Conservation (phyloP, 2,113 vertebrate genomes). For the Phrynocephalus versicolor region DNA sequence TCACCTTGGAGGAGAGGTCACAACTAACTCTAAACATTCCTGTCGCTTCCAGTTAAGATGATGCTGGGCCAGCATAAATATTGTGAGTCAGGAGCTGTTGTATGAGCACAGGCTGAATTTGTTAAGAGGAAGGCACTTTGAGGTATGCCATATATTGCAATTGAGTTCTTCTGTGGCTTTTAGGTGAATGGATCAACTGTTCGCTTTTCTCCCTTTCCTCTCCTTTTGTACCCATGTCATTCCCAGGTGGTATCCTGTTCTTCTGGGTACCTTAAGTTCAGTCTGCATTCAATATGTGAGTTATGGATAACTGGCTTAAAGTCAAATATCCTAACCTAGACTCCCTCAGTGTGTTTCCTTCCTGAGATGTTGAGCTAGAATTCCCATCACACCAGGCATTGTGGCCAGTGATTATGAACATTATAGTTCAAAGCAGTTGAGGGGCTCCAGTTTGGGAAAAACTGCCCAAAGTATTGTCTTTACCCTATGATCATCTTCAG, state of each 20-base stretch:
- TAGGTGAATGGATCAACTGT: background rate
- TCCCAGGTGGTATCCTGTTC: background rate
- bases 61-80: background rate
- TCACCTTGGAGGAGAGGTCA: background rate
- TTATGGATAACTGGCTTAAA: background rate
- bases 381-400: background rate
- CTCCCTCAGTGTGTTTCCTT: background rate
- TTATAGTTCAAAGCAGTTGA: background rate
- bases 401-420: too few species aligned
- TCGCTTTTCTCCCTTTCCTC: background rate
- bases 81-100: background rate
- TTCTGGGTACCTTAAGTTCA: background rate
- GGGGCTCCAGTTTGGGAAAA: background rate
- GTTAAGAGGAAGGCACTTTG: background rate
- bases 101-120: constrained; percentile 29
- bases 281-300: background rate
- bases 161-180: background rate
- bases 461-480: background rate
- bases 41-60: background rate
- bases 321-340: background rate
- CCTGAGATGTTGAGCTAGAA: background rate
- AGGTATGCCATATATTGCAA: constrained; percentile 22
- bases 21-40: background rate
- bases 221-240: background rate
- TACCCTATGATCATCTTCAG: too few species aligned